Percentiles rank a stretch among this genome's conserved stretches.
Evolutionary conservation across 1,140 invertebrate species (phyloP).

Genomic region (Ostrea denselamellosa): DNA sequence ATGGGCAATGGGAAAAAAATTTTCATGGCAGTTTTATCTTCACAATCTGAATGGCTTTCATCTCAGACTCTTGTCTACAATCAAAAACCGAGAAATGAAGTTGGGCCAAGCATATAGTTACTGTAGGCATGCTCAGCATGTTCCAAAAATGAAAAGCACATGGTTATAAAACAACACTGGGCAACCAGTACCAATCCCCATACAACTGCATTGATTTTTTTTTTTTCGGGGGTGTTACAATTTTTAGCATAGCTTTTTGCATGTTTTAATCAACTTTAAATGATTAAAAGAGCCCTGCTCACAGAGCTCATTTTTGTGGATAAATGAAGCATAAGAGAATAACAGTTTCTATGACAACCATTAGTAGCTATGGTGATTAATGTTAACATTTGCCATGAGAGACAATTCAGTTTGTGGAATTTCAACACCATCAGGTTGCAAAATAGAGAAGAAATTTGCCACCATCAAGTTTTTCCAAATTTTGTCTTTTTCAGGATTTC

Average conservation of each 20-base stretch:
- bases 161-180: not conserved
- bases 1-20: not conserved
- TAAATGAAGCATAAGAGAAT: conserved; percentile 2
- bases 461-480: not conserved
- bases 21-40: not conserved
- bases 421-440: not conserved
- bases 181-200: not conserved
- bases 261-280: conserved; percentile 19
- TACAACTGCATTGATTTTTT: conserved; percentile 25
- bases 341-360: conserved; percentile 27
- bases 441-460: not conserved
- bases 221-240: not conserved
- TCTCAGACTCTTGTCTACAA: conserved; percentile 8
- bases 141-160: conserved; percentile 20
- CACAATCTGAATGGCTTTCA: not conserved
- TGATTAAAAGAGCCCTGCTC: not conserved
- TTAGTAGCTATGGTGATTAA: conserved; percentile 13
- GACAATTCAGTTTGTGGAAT: not conserved
- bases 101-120: not conserved
- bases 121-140: not conserved
- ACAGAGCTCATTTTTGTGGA: not conserved
- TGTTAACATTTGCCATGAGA: not conserved
- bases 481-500: no score
- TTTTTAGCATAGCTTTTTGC: not conserved
- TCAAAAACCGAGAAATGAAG: conserved; percentile 10